A percentile compares a stretch with the other conserved stretches of the same genome.
Conservation (phyloP, 2,113 vertebrate species). For the Phylloscopus trochiloides region DNA sequence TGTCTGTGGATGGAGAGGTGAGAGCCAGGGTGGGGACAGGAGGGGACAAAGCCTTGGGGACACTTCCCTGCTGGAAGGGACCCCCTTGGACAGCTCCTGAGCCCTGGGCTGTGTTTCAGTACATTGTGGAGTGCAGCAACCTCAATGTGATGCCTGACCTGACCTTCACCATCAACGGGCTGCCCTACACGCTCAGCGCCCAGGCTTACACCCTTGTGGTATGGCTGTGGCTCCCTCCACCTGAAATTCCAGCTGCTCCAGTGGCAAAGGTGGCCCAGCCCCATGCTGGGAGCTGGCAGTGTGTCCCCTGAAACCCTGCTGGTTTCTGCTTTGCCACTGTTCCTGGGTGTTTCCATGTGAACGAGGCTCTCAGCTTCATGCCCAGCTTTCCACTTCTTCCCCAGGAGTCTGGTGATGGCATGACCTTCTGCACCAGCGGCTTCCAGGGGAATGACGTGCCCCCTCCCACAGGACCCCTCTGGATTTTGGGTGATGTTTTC, state of each 20-base stretch:
- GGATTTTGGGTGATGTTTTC: constrained; percentile 79
- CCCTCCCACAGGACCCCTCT: constrained; percentile 70
- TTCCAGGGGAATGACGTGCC: constrained; percentile 71
- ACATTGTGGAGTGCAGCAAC: constrained; percentile 62
- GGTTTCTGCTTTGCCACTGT: rapidly evolving
- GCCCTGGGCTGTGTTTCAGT: not conserved
- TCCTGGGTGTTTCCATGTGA: rapidly evolving
- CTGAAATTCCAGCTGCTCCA: not conserved
- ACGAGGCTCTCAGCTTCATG: rapidly evolving
- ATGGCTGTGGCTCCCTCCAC: not conserved
- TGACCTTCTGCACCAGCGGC: constrained; percentile 63
- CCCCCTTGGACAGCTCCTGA: not conserved
- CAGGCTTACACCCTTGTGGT: constrained; percentile 71
- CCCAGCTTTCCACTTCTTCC: not conserved
- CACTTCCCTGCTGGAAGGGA: not conserved
- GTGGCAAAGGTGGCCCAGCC: not conserved
- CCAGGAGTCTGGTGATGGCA: constrained; percentile 29
- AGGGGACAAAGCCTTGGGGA: not conserved
- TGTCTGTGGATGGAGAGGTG: constrained; percentile 55
- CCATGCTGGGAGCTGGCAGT: not conserved
- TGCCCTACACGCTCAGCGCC: constrained; percentile 61
- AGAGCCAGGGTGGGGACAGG: not conserved
- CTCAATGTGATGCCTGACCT: constrained; percentile 60
- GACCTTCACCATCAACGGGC: constrained; percentile 74
- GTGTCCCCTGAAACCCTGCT: not conserved